A percentile compares a stretch with the other conserved stretches of the same genome.
phyloP scores from a whole-genome alignment of 30 jellyfish, hydroid and myxozoan species.

The Aurelia sp. region DNA sequence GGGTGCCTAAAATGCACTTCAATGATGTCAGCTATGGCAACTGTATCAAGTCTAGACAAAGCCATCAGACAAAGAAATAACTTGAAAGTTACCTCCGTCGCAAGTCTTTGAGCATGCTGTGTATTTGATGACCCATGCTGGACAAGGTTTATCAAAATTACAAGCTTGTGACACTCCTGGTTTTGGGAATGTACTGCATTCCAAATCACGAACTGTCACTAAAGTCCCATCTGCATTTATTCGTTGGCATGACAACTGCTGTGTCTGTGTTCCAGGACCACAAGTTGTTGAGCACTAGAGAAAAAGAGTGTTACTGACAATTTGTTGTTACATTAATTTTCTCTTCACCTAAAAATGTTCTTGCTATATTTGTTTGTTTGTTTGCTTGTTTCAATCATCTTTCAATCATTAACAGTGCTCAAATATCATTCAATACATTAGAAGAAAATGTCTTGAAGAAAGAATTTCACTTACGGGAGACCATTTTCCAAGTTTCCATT shows the following conservation, averaged over 20 bases:
- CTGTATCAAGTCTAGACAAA: too few species aligned
- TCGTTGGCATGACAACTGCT: slow-evolving; percentile 56
- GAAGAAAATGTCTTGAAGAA: too few species aligned
- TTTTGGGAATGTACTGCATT: slow-evolving; percentile 46
- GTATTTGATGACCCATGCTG: slow-evolving; percentile 66
- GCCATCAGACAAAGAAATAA: too few species aligned
- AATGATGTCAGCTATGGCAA: too few species aligned
- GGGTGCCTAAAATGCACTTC: too few species aligned
- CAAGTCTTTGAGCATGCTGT: slow-evolving; percentile 75
- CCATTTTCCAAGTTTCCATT: slow-evolving; percentile 67
- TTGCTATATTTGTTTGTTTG: too few species aligned
- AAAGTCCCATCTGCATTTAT: slow-evolving; percentile 59
- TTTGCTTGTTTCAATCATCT: too few species aligned
- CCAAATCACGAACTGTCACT: slow-evolving; percentile 37
- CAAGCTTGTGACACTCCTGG: slow-evolving; percentile 56
- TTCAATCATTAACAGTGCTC: too few species aligned
- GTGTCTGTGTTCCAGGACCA: slow-evolving; percentile 67
- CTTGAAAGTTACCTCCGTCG: slow-evolving; percentile 70
- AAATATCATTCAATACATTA: too few species aligned
- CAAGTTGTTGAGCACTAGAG: slow-evolving; percentile 81
- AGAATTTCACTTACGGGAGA: slow-evolving; percentile 35
- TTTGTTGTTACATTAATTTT: too few species aligned
- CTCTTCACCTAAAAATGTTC: too few species aligned
- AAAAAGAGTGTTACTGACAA: too few species aligned
- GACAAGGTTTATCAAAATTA: slow-evolving; percentile 75